Percentiles rank a stretch among this genome's conserved stretches.
Evolutionary conservation across 92 coral and sea anemone genomes (phyloP).

Genomic region (Zoanthus gigantus): DNA sequence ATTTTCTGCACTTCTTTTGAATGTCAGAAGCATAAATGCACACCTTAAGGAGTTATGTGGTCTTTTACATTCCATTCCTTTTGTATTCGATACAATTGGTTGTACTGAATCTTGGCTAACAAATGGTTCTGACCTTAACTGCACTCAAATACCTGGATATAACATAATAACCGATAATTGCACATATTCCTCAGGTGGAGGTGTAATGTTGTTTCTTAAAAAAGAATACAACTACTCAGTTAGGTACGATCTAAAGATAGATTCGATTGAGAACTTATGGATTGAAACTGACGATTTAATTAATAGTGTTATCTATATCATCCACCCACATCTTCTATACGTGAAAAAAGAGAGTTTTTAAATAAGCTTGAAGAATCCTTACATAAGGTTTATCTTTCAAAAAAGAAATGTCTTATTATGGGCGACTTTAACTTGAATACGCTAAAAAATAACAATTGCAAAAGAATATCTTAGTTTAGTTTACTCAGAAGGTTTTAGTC

Average conservation of each 20-base stretch:
- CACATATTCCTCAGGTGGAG: constrained; percentile 47
- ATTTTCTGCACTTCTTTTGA: constrained; percentile 21
- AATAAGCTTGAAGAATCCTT: constrained; percentile 56
- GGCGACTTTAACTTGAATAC: constrained; percentile 52
- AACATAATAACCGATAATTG: constrained; percentile 48
- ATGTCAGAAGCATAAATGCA: constrained; percentile 15
- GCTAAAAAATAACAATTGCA: constrained; percentile 38
- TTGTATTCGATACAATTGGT: constrained; percentile 26
- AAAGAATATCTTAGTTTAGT: constrained; percentile 53
- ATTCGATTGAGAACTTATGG: constrained; percentile 19
- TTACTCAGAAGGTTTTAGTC: constrained; percentile 52
- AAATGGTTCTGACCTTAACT: constrained; percentile 19
- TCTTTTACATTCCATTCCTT: constrained; percentile 34
- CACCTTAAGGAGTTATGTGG: constrained; percentile 12
- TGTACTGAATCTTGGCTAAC: constrained; percentile 46
- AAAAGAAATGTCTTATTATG: constrained; percentile 43
- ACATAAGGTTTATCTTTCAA: constrained; percentile 50
- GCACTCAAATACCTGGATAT: constrained; percentile 45
- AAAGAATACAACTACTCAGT: constrained; percentile 27
- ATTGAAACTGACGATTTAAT: constrained; percentile 38
- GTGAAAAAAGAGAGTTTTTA: constrained; percentile 46
- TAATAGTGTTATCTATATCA: constrained; percentile 54
- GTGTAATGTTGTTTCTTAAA: constrained; percentile 35
- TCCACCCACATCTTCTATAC: constrained; percentile 53
- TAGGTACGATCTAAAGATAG: constrained; percentile 19